Evolutionary conservation across 2,113 vertebrate species (phyloP).

Genomic region (Anolis sagrei): DNA sequence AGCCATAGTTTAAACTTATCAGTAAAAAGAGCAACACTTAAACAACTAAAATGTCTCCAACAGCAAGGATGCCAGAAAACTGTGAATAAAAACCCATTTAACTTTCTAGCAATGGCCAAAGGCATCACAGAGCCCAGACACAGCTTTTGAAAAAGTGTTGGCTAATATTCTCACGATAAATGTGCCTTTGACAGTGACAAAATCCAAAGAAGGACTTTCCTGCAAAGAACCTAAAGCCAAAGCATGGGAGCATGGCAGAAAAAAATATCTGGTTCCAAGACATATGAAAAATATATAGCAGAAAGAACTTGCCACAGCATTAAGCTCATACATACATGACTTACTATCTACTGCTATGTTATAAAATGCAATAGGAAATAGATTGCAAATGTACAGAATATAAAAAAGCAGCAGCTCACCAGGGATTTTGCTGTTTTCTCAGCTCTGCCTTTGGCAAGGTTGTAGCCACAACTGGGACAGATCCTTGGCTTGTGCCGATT

Average conservation of each 20-base stretch:
- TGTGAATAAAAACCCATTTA: not conserved
- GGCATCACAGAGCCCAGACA: not conserved
- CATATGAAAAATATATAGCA: not conserved
- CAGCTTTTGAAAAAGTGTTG: not conserved
- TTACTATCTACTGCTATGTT: not conserved
- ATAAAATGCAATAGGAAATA: not conserved
- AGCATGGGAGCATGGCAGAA: not conserved
- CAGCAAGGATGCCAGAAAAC: not conserved
- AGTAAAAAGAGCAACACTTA: not conserved
- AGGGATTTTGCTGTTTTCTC: conserved; percentile 78
- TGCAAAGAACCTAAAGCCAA: too few species aligned
- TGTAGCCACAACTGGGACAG: conserved; percentile 93
- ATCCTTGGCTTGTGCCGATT: conserved; percentile 94
- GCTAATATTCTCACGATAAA: not conserved
- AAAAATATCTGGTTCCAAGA: not conserved
- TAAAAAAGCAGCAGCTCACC: conserved; percentile 66
- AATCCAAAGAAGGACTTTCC: not conserved
- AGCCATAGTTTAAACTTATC: not conserved
- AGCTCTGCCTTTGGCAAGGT: conserved; percentile 86
- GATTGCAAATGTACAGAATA: not conserved
- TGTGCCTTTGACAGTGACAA: not conserved
- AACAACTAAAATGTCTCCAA: not conserved
- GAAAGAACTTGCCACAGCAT: not conserved
- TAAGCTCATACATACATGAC: not conserved
- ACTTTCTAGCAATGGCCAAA: not conserved